Percentiles rank a stretch among this genome's conserved stretches.
phyloP scores from a whole-genome alignment of 2,113 vertebrate species.

The Psettodes erumei region DNA sequence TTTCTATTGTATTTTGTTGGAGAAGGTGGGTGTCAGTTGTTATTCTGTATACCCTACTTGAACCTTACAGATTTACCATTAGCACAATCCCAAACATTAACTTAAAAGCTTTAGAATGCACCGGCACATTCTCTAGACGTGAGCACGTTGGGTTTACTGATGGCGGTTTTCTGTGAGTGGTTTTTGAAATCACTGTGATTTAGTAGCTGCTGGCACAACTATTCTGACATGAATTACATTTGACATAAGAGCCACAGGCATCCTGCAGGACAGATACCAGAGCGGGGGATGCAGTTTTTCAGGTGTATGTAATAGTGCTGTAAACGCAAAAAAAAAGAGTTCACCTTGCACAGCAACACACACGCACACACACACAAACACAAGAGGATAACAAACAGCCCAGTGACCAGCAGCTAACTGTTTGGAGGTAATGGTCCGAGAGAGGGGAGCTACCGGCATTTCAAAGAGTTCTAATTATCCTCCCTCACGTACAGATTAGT shows the following conservation, averaged over 20 bases:
- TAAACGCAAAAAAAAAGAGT: conserved; percentile 1
- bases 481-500: conserved; percentile 13
- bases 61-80: neutral
- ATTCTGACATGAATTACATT: conserved; percentile 46
- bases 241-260: conserved; percentile 39
- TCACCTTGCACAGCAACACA: conserved; percentile 6
- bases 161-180: conserved; percentile 7
- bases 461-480: conserved; percentile 53
- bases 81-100: neutral
- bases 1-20: neutral
- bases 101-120: conserved; percentile 40
- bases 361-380: conserved; percentile 5
- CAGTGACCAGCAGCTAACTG: conserved; percentile 41
- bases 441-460: conserved; percentile 15
- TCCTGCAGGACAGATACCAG: conserved; percentile 5
- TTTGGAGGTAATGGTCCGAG: conserved; percentile 56
- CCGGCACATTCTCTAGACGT: conserved; percentile 24
- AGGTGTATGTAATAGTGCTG: conserved; percentile 13
- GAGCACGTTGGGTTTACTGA: conserved; percentile 18
- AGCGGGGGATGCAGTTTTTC: conserved; percentile 11
- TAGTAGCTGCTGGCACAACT: conserved; percentile 19
- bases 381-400: conserved; percentile 25
- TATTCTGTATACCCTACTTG: neutral
- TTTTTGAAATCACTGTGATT: conserved; percentile 43
- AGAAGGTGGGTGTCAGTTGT: neutral